Evolutionary conservation across 2,113 vertebrate species (phyloP), one percentile per base, ranked within the genome.

Genomic region (Hyperopisus bebe): DNA sequence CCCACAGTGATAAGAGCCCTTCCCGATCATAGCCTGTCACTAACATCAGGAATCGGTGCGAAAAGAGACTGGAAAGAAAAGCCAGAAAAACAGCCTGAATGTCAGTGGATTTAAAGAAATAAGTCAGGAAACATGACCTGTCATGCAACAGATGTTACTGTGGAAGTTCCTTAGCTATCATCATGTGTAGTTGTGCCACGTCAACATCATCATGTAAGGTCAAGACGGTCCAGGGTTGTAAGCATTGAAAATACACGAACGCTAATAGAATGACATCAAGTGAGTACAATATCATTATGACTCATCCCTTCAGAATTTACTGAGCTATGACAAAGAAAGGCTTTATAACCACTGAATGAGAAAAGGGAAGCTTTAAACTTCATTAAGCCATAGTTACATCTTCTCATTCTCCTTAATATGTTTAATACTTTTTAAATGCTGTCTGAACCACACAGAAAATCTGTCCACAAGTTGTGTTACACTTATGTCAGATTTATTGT

Each of bases 11-110:
- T 97, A 98, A 97, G 97, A 97, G 96, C 95, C 96, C 96, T 90
- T 96, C 96, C 97, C 97, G 97, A 97, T 97, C 97, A n/a, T 13
- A 9, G 9, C 96, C 97, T 97, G 97, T 98, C 97, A 97, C 95
- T 96, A 97, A 97, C 97, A 98, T 97, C 97, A 97, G 96, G 96
- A 96, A 97, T 97, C 96, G 92, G 95, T 95, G 95, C 1, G 6
- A 80, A 80, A 80, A 97, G 83, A 95, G 95, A 95, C 94, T 95
- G 96, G 96, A 95, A 96, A 94, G 94, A 96, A 96, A 95, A 46
- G 42, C 19, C 77, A 21, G 15, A 10, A 39, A 39, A 82, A 21
- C 62, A 42, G 35, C 19, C 15, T 82, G 77, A 7, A 27, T 19
- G 19, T 82, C 77, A 47, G 9, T 47, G 44, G 42, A 84, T 47